Evolutionary conservation across 2,888 invertebrate genomes (phyloP), one percentile per base, ranked within the genome.

Genomic region (Halocaridina rubra): DNA sequence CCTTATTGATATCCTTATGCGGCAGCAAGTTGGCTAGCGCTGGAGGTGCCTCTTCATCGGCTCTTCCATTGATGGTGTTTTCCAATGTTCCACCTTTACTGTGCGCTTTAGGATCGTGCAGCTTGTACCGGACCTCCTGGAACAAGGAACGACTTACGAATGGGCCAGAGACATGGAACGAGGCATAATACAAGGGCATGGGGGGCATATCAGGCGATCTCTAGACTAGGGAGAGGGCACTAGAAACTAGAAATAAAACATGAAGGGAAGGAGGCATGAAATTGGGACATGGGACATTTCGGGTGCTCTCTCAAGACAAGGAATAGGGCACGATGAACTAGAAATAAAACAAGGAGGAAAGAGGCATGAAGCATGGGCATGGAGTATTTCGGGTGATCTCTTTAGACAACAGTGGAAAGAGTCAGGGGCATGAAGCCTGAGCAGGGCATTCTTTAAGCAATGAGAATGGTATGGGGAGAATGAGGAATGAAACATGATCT

Each of bases 61-160:
- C 86, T 10, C 88, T 76, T 30, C 97, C 96, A 90, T 97, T 97
- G 89, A 97, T 96, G 84, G 96, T 97, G 91, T 96, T 97, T 92
- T 97, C 97, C 90, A 97, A 92, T 29, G 96, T 96, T 71, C 96
- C 96, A 82, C 97, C 97, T 92, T 97, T 97, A 90, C 96, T 96
- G 92, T 97, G 96, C 91, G 95, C 96, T 92, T 97, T 97, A 76
- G 96, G 96, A 93, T 97, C 97, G 92, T 96, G 96, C 89, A 96
- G 96, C 93, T 97, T 97, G 93, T 96, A 97, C 91, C 97, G 95
- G 92, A 97, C 97, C 94, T 97, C 96, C 96, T 97, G 95, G 93
- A 95, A 92, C 91, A 91, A 77, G 53, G 76, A 79, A 22, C 69
- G 79, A 57, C 84, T 85, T 64, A 87, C 84, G 71, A 80, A 53